These are phyloP conservation scores for Thalassarche chlororhynchos DNA, from an alignment of 2,113 vertebrate genomes.

Conservation along the genomic window DNA sequence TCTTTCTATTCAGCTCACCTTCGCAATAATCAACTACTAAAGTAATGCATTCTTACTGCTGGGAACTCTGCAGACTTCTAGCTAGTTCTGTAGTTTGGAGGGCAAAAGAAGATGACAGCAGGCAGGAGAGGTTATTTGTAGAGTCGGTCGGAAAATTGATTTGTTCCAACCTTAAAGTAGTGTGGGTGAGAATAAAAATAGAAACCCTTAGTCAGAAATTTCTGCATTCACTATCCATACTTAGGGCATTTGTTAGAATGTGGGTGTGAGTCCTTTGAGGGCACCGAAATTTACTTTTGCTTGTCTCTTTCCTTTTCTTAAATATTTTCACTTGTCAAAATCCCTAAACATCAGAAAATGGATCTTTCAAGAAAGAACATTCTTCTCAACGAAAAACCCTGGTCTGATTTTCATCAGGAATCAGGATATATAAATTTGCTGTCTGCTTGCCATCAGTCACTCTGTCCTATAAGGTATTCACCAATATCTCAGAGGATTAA, in stretches of 20 bases:
- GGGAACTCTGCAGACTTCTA: not conserved
- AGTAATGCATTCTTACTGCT: not conserved
- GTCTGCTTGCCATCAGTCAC: not conserved
- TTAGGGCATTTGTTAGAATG: not conserved
- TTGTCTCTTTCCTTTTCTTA: not conserved
- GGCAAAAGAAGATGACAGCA: not conserved
- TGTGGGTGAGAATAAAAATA: constrained; percentile 11
- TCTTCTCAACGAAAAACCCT: not conserved
- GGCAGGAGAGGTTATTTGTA: not conserved
- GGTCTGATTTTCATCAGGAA: not conserved
- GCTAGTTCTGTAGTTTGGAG: not conserved
- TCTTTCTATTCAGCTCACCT: not conserved
- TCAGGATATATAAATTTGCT: not conserved
- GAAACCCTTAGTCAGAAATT: constrained; percentile 6
- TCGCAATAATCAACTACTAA: not conserved
- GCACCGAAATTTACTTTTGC: not conserved
- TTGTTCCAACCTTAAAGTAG: constrained; percentile 16
- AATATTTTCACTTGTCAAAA: not conserved
- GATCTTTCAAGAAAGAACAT: not conserved
- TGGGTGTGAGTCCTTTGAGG: not conserved
- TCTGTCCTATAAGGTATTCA: not conserved
- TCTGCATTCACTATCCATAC: not conserved
- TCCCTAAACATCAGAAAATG: not conserved
- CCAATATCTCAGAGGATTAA: not conserved
- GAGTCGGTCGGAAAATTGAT: constrained; percentile 4